These are phyloP conservation scores for Doryteuthis pealeii DNA, from an alignment of 1,140 invertebrate genomes.

Conservation along the genomic window DNA sequence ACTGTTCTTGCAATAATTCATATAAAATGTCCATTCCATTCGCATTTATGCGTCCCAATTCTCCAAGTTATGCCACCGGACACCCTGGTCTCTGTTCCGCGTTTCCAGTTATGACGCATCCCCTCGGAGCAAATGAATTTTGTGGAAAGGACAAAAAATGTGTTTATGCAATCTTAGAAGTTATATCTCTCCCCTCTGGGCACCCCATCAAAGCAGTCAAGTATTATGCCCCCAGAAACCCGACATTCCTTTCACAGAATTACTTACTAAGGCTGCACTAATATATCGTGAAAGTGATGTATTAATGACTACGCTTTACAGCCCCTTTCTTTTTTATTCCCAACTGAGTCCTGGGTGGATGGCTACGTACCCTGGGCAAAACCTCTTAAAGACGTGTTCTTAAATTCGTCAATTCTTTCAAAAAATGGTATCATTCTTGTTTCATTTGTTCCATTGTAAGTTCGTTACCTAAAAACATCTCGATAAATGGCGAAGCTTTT, in stretches of 20 bases:
- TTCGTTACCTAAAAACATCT: conserved; percentile 12
- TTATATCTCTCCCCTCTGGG: no score
- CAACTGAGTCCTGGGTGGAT: conserved; percentile 21
- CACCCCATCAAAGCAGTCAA: no score
- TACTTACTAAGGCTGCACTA: conserved; percentile 3
- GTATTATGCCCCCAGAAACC: not conserved
- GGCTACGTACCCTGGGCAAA: conserved; percentile 20
- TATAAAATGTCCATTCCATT: no score
- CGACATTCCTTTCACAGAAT: not conserved
- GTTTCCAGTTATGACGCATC: no score
- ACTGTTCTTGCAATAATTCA: no score
- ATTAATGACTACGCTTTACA: conserved; percentile 15
- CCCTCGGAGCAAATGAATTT: no score
- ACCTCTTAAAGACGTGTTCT: conserved; percentile 15
- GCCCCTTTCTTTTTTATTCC: no score
- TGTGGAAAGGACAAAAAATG: no score
- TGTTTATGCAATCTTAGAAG: not conserved
- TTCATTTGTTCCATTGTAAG: conserved; percentile 25
- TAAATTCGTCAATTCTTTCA: conserved; percentile 15
- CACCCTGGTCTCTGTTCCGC: no score
- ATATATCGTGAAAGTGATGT: conserved; percentile 14
- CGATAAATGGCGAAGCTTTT: conserved; percentile 57
- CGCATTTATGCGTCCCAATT: no score
- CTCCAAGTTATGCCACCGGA: no score
- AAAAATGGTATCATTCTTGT: conserved; percentile 28